phyloP scores from a whole-genome alignment of 2,113 vertebrate species.

The Pollachius pollachius region DNA sequence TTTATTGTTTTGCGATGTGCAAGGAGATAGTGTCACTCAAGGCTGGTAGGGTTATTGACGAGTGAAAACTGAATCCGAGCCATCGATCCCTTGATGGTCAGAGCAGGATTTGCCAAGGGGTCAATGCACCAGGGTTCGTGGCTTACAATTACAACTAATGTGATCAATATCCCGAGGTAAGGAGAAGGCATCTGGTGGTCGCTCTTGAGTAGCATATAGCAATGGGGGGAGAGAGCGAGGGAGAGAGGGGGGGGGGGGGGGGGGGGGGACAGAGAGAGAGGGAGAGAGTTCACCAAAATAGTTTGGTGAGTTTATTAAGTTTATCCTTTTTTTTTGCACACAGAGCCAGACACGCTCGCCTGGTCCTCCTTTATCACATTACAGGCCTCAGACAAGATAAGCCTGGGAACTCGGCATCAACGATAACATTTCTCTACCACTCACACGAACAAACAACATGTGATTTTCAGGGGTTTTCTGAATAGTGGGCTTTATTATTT shows the following conservation, averaged over 20 bases:
- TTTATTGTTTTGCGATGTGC: background rate
- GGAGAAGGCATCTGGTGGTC: conserved; percentile 3
- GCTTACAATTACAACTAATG: conserved; percentile 35
- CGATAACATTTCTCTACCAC: conserved; percentile 53
- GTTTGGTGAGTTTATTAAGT: conserved; percentile 50
- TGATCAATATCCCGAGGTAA: conserved; percentile 36
- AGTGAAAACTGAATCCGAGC: background rate
- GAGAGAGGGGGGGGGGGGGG: background rate
- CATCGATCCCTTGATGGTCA: background rate
- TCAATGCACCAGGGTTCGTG: conserved; percentile 2
- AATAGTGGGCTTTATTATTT: conserved; percentile 24
- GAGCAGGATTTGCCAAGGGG: conserved; percentile 10
- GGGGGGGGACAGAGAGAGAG: too few relatives aligned
- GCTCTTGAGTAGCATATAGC: background rate
- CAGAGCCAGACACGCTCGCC: conserved; percentile 48
- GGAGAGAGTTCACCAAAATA: conserved; percentile 16
- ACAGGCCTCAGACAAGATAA: conserved; percentile 49
- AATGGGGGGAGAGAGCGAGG: conserved; percentile 8
- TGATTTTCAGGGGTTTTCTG: conserved; percentile 49
- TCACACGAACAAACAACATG: conserved; percentile 60
- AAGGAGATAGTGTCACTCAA: background rate
- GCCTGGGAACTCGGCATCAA: conserved; percentile 51
- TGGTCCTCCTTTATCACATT: conserved; percentile 65
- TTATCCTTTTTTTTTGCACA: conserved; percentile 24
- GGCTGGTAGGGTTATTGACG: background rate